Percentiles rank a stretch among this genome's conserved stretches.
Conservation (phyloP, 2,888 invertebrate species). For the Melieria crassipennis region DNA sequence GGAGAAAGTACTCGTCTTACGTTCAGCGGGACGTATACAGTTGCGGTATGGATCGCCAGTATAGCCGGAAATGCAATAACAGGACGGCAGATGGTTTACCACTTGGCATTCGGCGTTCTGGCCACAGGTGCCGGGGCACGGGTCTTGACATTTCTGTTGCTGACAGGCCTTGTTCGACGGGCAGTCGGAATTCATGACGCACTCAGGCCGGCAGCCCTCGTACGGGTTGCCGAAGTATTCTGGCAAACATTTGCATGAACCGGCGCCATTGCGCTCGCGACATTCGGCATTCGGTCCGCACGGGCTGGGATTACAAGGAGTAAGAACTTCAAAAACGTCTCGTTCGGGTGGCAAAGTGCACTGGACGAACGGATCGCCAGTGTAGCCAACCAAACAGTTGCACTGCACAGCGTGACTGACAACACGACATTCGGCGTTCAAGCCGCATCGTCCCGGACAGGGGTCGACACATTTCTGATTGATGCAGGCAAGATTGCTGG, state of each 20-base stretch:
- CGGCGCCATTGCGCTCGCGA: slow-evolving; percentile 72
- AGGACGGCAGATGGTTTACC: slow-evolving; percentile 76
- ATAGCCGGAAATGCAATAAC: slow-evolving; percentile 76
- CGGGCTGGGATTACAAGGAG: slow-evolving; percentile 72
- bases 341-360: slow-evolving; percentile 67
- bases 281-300: slow-evolving; percentile 80
- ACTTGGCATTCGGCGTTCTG: slow-evolving; percentile 79
- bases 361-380: slow-evolving; percentile 80
- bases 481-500: slow-evolving; percentile 75
- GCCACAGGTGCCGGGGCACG: slow-evolving; percentile 82
- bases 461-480: slow-evolving; percentile 82
- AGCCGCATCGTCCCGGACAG: slow-evolving; percentile 77
- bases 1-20: slow-evolving; percentile 67
- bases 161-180: slow-evolving; percentile 76
- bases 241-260: slow-evolving; percentile 76
- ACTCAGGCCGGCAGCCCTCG: slow-evolving; percentile 80
- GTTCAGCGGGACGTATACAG: slow-evolving; percentile 68
- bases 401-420: slow-evolving; percentile 80
- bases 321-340: slow-evolving; percentile 66
- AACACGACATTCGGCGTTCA: slow-evolving; percentile 78
- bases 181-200: slow-evolving; percentile 78
- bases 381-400: slow-evolving; percentile 73
- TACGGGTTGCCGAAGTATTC: slow-evolving; percentile 83
- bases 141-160: slow-evolving; percentile 79
- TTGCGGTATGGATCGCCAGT: slow-evolving; percentile 79